Conservation (phyloP, 2,888 invertebrate genomes). For the Drepanosiphum platanoidis region DNA sequence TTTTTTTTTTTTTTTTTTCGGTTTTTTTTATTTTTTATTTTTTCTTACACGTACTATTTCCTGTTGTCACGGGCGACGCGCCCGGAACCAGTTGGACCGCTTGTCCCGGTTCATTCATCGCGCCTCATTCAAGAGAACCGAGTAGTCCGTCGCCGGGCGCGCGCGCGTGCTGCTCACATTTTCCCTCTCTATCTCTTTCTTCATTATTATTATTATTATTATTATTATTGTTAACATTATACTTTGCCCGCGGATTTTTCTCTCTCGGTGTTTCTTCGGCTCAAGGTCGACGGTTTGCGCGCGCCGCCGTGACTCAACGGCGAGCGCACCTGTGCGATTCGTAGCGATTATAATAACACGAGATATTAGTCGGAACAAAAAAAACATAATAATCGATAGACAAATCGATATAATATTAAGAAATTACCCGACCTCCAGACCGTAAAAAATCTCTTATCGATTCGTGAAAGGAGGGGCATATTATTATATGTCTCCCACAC, state of each 20-base stretch:
- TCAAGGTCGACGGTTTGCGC: constrained; percentile 13
- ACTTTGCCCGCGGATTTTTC: constrained; percentile 32
- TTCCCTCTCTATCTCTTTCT: neutral
- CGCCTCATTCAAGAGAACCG: constrained; percentile 17
- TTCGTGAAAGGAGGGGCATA: no score
- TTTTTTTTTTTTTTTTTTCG: neutral
- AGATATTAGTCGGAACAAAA: no score
- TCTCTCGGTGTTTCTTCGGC: neutral
- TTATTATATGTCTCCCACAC: no score
- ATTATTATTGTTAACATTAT: no score
- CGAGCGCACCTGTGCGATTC: neutral
- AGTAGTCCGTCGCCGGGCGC: neutral
- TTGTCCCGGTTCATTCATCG: constrained; percentile 50
- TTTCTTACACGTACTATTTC: neutral
- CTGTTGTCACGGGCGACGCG: constrained; percentile 27
- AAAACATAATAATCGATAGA: no score
- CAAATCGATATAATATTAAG: no score
- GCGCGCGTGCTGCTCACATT: neutral
- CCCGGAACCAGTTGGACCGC: constrained; percentile 43
- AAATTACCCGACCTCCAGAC: no score
- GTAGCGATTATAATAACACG: no score
- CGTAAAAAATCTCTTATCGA: no score
- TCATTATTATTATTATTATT: neutral
- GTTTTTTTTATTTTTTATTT: neutral
- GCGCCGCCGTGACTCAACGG: constrained; percentile 9